Evolutionary conservation across 2,888 invertebrate species (phyloP).

Genomic region (Hybos culiciformis): DNA sequence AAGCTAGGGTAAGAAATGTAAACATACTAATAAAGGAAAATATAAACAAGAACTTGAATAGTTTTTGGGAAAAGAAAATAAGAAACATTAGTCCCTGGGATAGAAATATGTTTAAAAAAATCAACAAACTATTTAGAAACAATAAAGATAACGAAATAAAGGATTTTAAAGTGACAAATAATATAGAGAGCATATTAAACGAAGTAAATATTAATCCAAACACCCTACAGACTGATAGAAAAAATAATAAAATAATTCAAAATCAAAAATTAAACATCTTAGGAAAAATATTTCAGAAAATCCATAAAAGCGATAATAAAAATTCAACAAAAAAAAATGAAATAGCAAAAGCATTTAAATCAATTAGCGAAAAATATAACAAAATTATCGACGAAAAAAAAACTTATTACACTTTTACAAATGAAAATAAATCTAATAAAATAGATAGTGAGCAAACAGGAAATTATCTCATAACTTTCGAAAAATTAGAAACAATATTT

Average conservation of each 20-base stretch:
- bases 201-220: neutral
- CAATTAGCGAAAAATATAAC: neutral
- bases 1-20: neutral
- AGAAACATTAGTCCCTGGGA: neutral
- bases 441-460: too few relatives aligned
- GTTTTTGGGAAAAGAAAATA: neutral
- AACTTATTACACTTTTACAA: neutral
- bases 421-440: neutral
- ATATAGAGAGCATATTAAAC: neutral
- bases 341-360: neutral
- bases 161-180: neutral
- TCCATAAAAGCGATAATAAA: neutral
- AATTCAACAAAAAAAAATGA: neutral
- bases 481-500: neutral
- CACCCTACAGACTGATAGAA: neutral
- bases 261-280: neutral
- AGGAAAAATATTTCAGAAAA: neutral
- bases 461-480: too few relatives aligned
- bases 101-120: neutral
- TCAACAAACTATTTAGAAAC: neutral
- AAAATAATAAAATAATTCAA: neutral
- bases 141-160: neutral
- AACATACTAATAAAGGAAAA: neutral
- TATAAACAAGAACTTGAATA: neutral
- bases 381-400: neutral